Base-by-base conservation (phyloP, 1,140 invertebrate species). In the Cydia strobilella region DNA sequence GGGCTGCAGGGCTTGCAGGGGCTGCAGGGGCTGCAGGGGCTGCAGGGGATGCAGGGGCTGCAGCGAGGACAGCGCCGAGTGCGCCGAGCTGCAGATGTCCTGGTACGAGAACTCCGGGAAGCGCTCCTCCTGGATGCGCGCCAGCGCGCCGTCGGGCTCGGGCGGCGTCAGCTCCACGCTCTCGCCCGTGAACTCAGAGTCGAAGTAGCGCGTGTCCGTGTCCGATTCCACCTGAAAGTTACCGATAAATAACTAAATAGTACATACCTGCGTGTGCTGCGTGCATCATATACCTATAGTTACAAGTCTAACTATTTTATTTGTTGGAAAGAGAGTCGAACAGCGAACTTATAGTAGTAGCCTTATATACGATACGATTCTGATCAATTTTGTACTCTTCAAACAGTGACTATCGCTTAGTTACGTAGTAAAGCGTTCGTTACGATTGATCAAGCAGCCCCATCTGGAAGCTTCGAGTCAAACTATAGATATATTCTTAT, bases 171-270 rank as follows among this genome's bases (percentile, higher is more conserved):
- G 92, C 93, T 99, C 97, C 10, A 99, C 98, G 82, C 96, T 96
- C 93, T 99, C 98, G 73, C 98, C 98, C n/a, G 99, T 99, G 93
- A 99, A 99, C 94, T 99, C 98, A 75, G 97, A 96, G 93, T 99
- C 98, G 94, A 99, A 99, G 94, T 99, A 99, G 81, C 98, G 95
- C 35, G 98, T 99, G 93, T 99, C 99, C 42, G 97, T 99, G 85
- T 99, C 98, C 18, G 97, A 98, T 66, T 96, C 97, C 65, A 99
- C 98, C 93, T 98, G 97, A 77, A 98, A 98, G 39, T 27, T 27
- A 93, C 98, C 99, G 93, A 99, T 27, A 27, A 27, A 27, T 4
- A 1, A 27, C 4, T 27, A 27, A 27, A 27, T 27, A 27, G 4
- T 27, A 27, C 27, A 27, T 27, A 27, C 27, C 27, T 3, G 27